A percentile compares a stretch with the other conserved stretches of the same genome.
Evolutionary conservation across 2,888 invertebrate species (phyloP).

Genomic region (Hanleya hanleyi): DNA sequence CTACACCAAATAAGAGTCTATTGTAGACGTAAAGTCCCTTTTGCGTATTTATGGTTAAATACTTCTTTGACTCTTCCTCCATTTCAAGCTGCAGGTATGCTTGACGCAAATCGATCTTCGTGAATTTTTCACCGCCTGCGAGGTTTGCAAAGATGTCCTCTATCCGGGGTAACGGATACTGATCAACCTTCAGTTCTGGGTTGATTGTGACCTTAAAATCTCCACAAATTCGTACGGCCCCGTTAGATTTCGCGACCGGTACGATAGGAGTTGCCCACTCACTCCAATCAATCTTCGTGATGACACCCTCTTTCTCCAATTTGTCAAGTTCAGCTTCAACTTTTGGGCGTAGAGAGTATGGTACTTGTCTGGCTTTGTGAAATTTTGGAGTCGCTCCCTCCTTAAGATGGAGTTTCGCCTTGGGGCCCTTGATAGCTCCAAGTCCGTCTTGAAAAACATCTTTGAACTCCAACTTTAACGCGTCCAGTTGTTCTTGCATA

Average conservation of each 20-base stretch:
- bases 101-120: slow-evolving; percentile 42
- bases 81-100: slow-evolving; percentile 39
- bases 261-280: slow-evolving; percentile 53
- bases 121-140: not conserved
- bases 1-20: slow-evolving; percentile 35
- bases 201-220: slow-evolving; percentile 37
- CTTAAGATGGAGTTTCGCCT: not conserved
- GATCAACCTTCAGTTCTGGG: slow-evolving; percentile 15
- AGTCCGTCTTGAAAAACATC: not conserved
- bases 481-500: no score
- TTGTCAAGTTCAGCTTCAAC: slow-evolving; percentile 22
- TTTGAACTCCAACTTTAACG: no score
- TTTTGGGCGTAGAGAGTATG: slow-evolving; percentile 25
- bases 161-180: slow-evolving; percentile 27
- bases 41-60: slow-evolving; percentile 29
- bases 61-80: slow-evolving; percentile 27
- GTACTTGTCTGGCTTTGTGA: not conserved
- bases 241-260: slow-evolving; percentile 43
- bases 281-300: slow-evolving; percentile 29
- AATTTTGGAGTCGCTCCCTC: no score
- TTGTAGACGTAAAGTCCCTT: slow-evolving; percentile 39
- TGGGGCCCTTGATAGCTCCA: not conserved
- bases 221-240: slow-evolving; percentile 32
- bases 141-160: slow-evolving; percentile 21
- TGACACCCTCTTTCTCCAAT: slow-evolving; percentile 23